Evolutionary conservation across 2,113 vertebrate species (phyloP).

Genomic region (Nematolebias whitei): DNA sequence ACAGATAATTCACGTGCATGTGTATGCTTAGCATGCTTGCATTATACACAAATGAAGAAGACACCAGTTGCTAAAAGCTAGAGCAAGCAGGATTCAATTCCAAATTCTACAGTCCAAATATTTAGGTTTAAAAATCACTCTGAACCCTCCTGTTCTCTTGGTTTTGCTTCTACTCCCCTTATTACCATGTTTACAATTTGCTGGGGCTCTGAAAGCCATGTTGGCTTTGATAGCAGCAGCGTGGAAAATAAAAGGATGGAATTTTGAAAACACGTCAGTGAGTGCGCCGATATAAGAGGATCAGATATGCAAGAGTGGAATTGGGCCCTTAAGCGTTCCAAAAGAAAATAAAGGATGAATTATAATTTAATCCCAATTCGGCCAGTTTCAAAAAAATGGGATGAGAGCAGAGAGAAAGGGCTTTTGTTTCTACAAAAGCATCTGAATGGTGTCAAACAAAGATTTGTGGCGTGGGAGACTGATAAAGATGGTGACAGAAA

Average conservation of each 20-base stretch:
- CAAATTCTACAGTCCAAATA: conserved; percentile 5
- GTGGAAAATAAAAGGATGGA: conserved; percentile 50
- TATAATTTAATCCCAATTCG: conserved; percentile 72
- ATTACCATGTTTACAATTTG: conserved; percentile 67
- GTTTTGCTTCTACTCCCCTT: conserved; percentile 44
- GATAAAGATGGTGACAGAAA: conserved; percentile 21
- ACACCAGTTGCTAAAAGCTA: not conserved
- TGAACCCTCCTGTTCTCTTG: not conserved
- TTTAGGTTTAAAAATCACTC: conserved; percentile 29
- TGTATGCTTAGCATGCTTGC: conserved; percentile 14
- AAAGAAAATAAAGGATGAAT: conserved; percentile 72
- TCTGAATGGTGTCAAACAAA: conserved; percentile 49
- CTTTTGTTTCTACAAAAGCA: conserved; percentile 53
- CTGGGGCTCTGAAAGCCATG: conserved; percentile 40
- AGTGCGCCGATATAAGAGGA: conserved; percentile 72
- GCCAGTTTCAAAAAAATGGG: conserved; percentile 59
- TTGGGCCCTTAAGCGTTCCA: conserved; percentile 65
- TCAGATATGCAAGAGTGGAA: conserved; percentile 79
- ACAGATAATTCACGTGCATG: conserved; percentile 20
- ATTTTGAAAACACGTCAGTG: conserved; percentile 69
- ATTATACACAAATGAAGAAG: conserved; percentile 14
- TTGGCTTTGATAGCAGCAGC: conserved; percentile 42
- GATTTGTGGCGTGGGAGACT: conserved; percentile 32
- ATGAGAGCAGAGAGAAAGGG: conserved; percentile 30
- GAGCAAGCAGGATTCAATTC: conserved; percentile 7